Evolutionary conservation across 2,797 vertebrate species (phyloP).

Genomic region (Amblyraja radiata): DNA sequence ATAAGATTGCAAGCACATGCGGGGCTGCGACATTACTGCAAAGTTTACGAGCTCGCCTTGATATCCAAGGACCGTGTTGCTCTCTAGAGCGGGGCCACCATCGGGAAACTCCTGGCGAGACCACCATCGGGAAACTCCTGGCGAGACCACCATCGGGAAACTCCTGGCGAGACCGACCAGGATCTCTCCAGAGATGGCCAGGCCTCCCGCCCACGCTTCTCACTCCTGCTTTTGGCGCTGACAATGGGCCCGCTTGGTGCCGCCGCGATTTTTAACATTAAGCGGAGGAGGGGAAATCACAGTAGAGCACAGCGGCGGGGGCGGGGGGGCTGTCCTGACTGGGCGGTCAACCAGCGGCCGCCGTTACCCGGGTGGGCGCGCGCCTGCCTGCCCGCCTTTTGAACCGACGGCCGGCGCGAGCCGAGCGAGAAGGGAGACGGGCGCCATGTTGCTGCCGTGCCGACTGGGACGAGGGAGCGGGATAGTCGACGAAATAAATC

Average conservation of each 20-base stretch:
- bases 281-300: not conserved
- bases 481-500: not conserved
- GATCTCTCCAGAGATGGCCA: not conserved
- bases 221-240: not conserved
- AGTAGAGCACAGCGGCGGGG: not conserved
- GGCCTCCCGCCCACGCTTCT: not conserved
- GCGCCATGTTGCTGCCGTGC: slow-evolving; percentile 23
- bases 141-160: too few species aligned
- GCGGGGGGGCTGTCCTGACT: not conserved
- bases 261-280: too few species aligned
- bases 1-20: not conserved
- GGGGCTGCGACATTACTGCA: not conserved
- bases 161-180: too few species aligned
- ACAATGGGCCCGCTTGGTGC: not conserved
- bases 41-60: not conserved
- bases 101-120: too few species aligned
- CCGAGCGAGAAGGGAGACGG: not conserved
- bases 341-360: not conserved
- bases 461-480: not conserved
- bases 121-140: not conserved
- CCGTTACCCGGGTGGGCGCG: not conserved
- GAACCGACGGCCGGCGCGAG: not conserved
- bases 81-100: not conserved
- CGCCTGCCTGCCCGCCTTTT: not conserved
- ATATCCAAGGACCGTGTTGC: not conserved